These are phyloP conservation scores for Syngnathus rostellatus DNA, from an alignment of 2,797 vertebrate genomes.

Conservation along the genomic window DNA sequence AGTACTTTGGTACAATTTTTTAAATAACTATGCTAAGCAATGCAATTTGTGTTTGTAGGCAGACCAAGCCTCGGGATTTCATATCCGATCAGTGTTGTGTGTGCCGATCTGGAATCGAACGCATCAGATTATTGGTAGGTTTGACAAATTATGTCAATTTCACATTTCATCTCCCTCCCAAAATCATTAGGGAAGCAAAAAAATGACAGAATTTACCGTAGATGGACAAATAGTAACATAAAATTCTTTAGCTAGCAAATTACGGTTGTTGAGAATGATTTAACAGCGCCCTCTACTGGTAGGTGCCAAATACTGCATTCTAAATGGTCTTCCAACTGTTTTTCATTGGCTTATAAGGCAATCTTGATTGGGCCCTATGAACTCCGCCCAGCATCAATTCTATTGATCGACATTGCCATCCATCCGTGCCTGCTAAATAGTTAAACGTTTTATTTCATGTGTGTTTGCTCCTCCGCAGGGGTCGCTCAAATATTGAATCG, in stretches of 20 bases:
- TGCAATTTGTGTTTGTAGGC: conserved; percentile 47
- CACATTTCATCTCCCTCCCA: too few species aligned
- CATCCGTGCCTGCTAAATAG: background rate
- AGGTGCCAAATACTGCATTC: background rate
- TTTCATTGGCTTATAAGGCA: background rate
- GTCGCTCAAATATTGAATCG: conserved; percentile 77
- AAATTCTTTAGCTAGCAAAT: background rate
- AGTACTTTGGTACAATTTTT: background rate
- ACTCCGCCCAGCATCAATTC: background rate
- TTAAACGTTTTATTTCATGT: background rate
- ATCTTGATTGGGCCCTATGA: too few species aligned
- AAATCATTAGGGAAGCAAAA: too few species aligned
- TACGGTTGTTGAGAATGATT: background rate
- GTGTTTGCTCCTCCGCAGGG: conserved; percentile 46
- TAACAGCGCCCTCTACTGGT: background rate
- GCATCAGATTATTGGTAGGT: conserved; percentile 75
- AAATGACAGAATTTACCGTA: too few species aligned
- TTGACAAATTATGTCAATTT: conserved; percentile 2
- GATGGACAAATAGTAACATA: too few species aligned
- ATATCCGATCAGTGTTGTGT: conserved; percentile 74
- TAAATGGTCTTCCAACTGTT: background rate
- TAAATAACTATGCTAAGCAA: background rate
- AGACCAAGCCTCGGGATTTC: conserved; percentile 74
- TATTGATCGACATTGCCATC: background rate
- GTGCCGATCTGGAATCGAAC: conserved; percentile 78